A percentile compares a stretch with the other conserved stretches of the same genome.
These are phyloP conservation scores for Sicus ferrugineus DNA, from an alignment of 2,888 invertebrate genomes.

Conservation along the genomic window DNA sequence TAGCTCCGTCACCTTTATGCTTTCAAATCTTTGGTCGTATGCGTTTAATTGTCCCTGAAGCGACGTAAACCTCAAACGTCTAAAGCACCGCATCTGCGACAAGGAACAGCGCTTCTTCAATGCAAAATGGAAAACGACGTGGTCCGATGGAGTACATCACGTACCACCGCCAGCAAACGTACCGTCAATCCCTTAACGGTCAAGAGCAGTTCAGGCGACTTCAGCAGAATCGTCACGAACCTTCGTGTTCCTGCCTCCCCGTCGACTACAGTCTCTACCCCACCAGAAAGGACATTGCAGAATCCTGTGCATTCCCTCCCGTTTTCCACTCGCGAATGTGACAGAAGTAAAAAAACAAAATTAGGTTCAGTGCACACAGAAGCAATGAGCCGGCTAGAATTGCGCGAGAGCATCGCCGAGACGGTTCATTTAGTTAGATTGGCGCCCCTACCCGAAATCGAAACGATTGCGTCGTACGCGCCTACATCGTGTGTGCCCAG, in stretches of 20 bases:
- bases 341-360: slow-evolving; percentile 52
- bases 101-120: slow-evolving; percentile 20
- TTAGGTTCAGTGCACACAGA: slow-evolving; percentile 35
- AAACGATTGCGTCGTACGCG: not conserved
- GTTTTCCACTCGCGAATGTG: slow-evolving; percentile 45
- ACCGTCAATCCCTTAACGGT: not conserved
- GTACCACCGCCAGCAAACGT: not conserved
- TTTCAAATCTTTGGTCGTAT: not conserved
- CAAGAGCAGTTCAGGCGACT: not conserved
- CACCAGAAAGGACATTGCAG: slow-evolving; percentile 10
- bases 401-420: not conserved
- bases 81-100: not conserved
- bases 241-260: not conserved
- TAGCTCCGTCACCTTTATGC: not conserved
- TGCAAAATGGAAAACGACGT: slow-evolving; percentile 64
- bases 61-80: not conserved
- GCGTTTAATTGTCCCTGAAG: not conserved
- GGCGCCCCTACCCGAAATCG: not conserved
- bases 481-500: not conserved
- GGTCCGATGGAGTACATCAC: slow-evolving; percentile 58
- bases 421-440: not conserved
- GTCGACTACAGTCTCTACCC: slow-evolving; percentile 11
- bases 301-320: not conserved
- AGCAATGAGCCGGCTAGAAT: not conserved
- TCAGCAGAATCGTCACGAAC: not conserved